Evolutionary conservation across 2,888 invertebrate genomes (phyloP).

Genomic region (Xanthia togata): DNA sequence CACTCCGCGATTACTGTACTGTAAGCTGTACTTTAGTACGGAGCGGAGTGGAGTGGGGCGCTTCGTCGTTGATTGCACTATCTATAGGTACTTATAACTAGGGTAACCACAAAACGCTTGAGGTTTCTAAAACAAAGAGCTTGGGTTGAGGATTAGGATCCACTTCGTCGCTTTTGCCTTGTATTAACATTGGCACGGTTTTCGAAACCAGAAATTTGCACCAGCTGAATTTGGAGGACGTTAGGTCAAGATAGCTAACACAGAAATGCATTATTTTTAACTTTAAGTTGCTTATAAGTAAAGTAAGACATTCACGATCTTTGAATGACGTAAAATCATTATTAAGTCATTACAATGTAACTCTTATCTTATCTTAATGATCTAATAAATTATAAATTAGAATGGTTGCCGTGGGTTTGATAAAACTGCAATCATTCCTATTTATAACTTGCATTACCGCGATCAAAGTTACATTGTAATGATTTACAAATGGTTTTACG

Average conservation of each 20-base stretch:
- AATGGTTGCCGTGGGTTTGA: neutral
- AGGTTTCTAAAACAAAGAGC: slow-evolving; percentile 15
- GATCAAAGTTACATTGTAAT: neutral
- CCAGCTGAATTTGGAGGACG: slow-evolving; percentile 1
- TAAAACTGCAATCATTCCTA: neutral
- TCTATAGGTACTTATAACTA: neutral
- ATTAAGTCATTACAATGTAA: too few species aligned
- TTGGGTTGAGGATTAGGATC: neutral
- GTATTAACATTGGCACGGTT: slow-evolving; percentile 16
- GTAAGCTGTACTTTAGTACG: too few species aligned
- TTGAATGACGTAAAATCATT: neutral
- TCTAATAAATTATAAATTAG: neutral
- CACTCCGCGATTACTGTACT: too few species aligned
- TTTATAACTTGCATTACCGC: neutral
- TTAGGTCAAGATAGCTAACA: slow-evolving; percentile 24
- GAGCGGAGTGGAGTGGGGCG: too few species aligned
- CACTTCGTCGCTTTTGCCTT: slow-evolving; percentile 4
- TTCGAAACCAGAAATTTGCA: slow-evolving; percentile 27
- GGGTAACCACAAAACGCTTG: slow-evolving; percentile 22
- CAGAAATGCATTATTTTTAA: slow-evolving; percentile 14
- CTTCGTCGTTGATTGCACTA: too few species aligned
- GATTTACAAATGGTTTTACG: neutral
- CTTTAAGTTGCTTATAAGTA: too few species aligned
- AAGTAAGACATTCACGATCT: neutral
- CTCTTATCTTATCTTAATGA: neutral